Conservation (phyloP, 2,113 vertebrate genomes). For the mouse (Mus musculus) region GRCm39 chr10:90383501-90384000, state of each 20-base stretch:
- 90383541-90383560: background rate
- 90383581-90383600: slow-evolving; percentile 54
- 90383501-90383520: background rate
- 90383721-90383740: background rate
- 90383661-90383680: background rate
- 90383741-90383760: background rate
- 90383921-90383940: slow-evolving; percentile 30
- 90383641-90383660: slow-evolving; percentile 34
- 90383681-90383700: background rate
- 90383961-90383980: background rate
- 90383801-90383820: background rate
- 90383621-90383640: slow-evolving; percentile 55
- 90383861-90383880: background rate
- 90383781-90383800: background rate
- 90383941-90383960: background rate
- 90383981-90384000: slow-evolving; percentile 27
- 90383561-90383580: slow-evolving; percentile 22
- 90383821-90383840: background rate
- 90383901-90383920: slow-evolving; percentile 13
- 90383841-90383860: background rate
- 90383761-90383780: background rate
- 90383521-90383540: background rate
- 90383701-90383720: background rate
- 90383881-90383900: slow-evolving; percentile 49
- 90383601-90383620: slow-evolving; percentile 4